Conservation (phyloP, 2,113 vertebrate species). For the Calidris pugnax region DNA sequence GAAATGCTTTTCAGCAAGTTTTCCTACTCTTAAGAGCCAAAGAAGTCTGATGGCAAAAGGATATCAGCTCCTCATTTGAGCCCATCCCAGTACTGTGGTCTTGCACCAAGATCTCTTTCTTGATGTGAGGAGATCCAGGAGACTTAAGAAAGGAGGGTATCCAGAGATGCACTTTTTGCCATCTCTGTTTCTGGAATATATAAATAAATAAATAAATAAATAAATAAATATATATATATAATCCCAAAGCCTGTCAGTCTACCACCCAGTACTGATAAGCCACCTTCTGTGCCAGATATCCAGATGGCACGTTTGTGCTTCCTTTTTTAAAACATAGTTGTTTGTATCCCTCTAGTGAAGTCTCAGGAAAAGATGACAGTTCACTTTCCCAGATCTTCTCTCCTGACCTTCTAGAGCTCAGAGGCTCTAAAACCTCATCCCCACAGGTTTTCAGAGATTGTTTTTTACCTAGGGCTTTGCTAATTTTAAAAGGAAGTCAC, state of each 20-base stretch:
- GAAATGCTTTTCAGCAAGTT: neutral
- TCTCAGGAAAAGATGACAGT: neutral
- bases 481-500: neutral
- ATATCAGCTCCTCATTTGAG: neutral
- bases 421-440: neutral
- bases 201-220: neutral
- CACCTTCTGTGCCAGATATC: neutral
- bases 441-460: neutral
- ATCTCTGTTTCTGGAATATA: neutral
- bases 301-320: neutral
- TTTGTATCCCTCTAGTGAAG: neutral
- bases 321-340: neutral
- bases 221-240: neutral
- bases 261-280: neutral
- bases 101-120: neutral
- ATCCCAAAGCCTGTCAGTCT: neutral
- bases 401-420: neutral
- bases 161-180: neutral
- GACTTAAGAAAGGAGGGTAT: neutral
- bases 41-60: neutral
- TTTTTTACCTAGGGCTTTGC: neutral
- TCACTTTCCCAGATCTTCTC: neutral
- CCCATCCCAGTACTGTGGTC: neutral
- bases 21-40: neutral
- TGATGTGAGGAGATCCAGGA: neutral